A percentile compares a stretch with the other conserved stretches of the same genome.
Conservation (phyloP, 2,113 vertebrate species). For the Trogon melanurus region DNA sequence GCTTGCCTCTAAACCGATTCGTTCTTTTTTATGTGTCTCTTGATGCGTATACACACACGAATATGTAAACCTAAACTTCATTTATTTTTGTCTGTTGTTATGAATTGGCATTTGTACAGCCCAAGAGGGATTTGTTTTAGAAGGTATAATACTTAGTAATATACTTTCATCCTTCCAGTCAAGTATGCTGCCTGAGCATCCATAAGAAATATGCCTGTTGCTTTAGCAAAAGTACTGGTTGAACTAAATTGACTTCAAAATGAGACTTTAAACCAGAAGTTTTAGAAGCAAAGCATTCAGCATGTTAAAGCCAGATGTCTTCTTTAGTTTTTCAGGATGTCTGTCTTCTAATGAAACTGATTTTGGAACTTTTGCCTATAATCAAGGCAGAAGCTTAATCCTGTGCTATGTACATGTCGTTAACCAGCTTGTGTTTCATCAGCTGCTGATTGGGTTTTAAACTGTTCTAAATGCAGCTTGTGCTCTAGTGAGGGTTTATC, state of each 20-base stretch:
- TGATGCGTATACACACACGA: background rate
- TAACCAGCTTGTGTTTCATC: background rate
- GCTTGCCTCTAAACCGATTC: background rate
- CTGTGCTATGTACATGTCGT: rapidly evolving
- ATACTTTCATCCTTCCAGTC: background rate
- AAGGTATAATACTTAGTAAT: background rate
- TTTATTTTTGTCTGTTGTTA: background rate
- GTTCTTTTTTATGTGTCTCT: background rate
- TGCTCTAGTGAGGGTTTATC: background rate
- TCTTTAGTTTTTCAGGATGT: background rate
- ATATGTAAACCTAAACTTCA: background rate
- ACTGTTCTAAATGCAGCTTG: background rate
- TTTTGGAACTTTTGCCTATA: background rate
- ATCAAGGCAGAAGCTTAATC: background rate
- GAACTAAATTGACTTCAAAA: background rate
- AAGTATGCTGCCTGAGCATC: background rate
- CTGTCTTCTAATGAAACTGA: background rate
- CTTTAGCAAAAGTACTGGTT: background rate
- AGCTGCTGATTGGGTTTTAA: background rate
- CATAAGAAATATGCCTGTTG: background rate
- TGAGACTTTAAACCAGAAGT: background rate
- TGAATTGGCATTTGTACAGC: background rate
- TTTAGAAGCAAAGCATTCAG: background rate
- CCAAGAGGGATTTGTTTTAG: background rate
- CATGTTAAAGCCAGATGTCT: background rate